These are phyloP conservation scores for Sparidentex hasta DNA, from an alignment of 2,797 vertebrate genomes.

Conservation along the genomic window DNA sequence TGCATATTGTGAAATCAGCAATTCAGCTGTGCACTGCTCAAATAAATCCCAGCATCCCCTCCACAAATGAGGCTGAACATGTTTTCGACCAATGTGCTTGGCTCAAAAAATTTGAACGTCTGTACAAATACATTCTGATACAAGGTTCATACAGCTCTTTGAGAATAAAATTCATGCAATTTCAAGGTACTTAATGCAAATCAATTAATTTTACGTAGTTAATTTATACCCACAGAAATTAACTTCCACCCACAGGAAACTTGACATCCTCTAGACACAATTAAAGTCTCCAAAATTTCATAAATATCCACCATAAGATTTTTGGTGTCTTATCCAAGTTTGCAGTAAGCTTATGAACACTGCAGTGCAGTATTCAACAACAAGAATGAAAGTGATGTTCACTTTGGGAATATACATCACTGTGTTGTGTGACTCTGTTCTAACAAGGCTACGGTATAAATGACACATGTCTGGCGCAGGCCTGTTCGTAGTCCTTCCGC, in stretches of 20 bases:
- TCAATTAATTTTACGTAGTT: neutral
- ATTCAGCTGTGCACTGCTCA: neutral
- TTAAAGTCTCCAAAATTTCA: neutral
- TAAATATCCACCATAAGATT: neutral
- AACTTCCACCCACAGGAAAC: neutral
- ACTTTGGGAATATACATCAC: neutral
- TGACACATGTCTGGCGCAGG: conserved; percentile 20
- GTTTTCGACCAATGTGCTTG: too few relatives aligned
- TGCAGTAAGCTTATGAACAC: neutral
- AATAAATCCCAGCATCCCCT: neutral
- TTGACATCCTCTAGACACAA: neutral
- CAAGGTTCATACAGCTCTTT: too few relatives aligned
- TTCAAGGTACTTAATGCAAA: neutral
- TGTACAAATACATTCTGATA: neutral
- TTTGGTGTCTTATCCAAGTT: neutral
- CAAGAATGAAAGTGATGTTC: neutral
- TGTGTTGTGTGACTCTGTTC: conserved; percentile 12
- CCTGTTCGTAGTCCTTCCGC: conserved; percentile 37
- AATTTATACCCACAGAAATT: neutral
- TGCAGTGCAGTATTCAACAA: neutral
- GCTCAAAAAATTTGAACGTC: too few relatives aligned
- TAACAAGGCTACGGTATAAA: conserved; percentile 36
- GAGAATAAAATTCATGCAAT: neutral
- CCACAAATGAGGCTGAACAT: neutral
- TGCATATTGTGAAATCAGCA: neutral